Percentiles rank a stretch among this genome's conserved stretches.
Conservation (phyloP, 2,888 invertebrate species). For the Volucella inflata region DNA sequence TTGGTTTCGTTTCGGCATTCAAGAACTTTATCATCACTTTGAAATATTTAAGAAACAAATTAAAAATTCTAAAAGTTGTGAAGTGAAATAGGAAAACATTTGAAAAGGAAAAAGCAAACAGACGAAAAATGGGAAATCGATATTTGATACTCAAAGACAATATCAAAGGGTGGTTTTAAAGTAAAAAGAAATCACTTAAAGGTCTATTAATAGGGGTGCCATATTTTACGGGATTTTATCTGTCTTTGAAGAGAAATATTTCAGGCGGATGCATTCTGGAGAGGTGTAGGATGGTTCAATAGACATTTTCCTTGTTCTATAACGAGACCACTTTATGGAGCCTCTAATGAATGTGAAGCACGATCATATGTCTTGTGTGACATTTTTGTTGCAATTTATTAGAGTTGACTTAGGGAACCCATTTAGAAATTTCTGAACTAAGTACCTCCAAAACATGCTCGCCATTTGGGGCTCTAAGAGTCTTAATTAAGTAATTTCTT, state of each 20-base stretch:
- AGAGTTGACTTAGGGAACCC: constrained; percentile 11
- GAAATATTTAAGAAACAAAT: constrained; percentile 17
- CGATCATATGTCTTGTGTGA: not conserved
- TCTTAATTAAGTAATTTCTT: too few species aligned
- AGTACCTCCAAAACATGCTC: too few species aligned
- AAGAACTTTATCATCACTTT: constrained; percentile 12
- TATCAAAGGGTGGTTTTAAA: constrained; percentile 9
- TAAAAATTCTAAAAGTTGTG: constrained; percentile 1
- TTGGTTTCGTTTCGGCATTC: not conserved
- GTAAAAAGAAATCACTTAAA: constrained; percentile 11
- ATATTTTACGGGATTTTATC: not conserved
- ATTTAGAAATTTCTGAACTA: constrained; percentile 11
- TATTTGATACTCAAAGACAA: constrained; percentile 1
- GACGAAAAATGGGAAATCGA: not conserved
- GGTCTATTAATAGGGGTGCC: constrained; percentile 24
- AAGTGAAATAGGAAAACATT: not conserved
- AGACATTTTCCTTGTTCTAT: constrained; percentile 1
- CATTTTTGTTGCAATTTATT: constrained; percentile 15
- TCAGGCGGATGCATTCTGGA: not conserved
- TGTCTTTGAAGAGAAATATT: constrained; percentile 1
- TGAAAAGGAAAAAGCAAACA: not conserved
- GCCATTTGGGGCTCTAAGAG: too few species aligned
- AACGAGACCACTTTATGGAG: constrained; percentile 25
- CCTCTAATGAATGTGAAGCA: constrained; percentile 16
- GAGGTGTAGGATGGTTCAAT: not conserved